Evolutionary conservation across 2,113 vertebrate genomes (phyloP).

Genomic region (Phyllostomus discolor): DNA sequence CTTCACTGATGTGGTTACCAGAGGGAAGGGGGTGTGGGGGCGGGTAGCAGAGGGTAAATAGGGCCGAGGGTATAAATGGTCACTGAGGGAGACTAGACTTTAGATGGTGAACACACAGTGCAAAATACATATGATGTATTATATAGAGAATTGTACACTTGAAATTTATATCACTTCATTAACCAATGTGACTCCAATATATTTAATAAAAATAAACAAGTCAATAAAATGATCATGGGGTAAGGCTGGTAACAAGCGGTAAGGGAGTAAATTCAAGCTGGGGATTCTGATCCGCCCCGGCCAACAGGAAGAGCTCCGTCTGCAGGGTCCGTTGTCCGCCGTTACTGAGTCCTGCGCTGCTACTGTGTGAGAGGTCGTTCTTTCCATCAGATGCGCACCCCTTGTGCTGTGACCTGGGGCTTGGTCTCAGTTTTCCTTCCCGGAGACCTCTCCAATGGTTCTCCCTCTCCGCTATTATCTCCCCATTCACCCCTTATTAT

Average conservation of each 20-base stretch:
- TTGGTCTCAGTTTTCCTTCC: background rate
- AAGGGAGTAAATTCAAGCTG: background rate
- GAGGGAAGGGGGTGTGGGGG: background rate
- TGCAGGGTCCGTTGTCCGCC: too few species aligned
- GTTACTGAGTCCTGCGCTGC: fast-evolving
- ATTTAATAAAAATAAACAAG: too few species aligned
- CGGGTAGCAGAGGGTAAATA: too few species aligned
- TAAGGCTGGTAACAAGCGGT: background rate
- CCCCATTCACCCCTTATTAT: background rate
- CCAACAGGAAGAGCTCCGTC: background rate
- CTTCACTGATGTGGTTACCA: background rate
- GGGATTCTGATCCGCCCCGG: background rate
- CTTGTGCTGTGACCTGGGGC: background rate
- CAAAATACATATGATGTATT: too few species aligned
- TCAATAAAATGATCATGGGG: background rate
- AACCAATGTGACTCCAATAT: too few species aligned
- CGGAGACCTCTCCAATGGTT: background rate
- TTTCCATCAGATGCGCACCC: background rate
- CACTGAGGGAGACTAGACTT: too few species aligned
- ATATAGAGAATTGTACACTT: too few species aligned
- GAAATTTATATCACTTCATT: too few species aligned
- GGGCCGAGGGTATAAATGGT: too few species aligned
- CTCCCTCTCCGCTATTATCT: background rate
- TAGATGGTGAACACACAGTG: too few species aligned
- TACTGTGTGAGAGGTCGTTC: background rate